Conservation (phyloP, 1,140 invertebrate species). For the Lepidurus apus region DNA sequence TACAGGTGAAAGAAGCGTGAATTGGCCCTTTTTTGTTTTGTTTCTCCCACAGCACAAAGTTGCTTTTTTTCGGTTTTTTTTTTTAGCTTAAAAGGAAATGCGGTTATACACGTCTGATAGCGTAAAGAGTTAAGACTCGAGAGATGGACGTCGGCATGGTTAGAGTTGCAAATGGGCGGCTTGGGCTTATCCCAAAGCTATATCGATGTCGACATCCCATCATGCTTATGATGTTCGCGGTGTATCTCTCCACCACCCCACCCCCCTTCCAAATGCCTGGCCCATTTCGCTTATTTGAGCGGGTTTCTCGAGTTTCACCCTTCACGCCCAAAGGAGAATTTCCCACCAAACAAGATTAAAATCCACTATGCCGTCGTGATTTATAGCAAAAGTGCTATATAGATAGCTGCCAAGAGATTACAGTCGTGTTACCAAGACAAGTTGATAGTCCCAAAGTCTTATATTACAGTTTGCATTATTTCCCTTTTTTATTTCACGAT, state of each 20-base stretch:
- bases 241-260: neutral
- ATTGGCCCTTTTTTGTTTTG: neutral
- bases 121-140: neutral
- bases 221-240: neutral
- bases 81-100: neutral
- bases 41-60: neutral
- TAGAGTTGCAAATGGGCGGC: neutral
- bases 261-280: neutral
- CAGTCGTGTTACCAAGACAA: neutral
- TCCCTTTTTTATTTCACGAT: neutral
- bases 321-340: neutral
- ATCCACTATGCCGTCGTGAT: conserved; percentile 10
- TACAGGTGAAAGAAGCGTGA: conserved; percentile 14
- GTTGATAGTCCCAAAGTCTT: neutral
- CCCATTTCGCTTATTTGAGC: neutral
- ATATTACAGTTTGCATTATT: neutral
- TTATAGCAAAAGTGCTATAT: conserved; percentile 16
- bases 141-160: conserved; percentile 8
- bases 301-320: conserved; percentile 14
- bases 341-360: conserved; percentile 4
- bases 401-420: conserved; percentile 19
- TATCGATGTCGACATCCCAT: conserved; percentile 21
- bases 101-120: conserved; percentile 1
- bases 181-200: conserved; percentile 21
- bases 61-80: neutral